Base-by-base conservation (phyloP, 92 coral and sea anemone species). In the Pocillopora grandis region DNA sequence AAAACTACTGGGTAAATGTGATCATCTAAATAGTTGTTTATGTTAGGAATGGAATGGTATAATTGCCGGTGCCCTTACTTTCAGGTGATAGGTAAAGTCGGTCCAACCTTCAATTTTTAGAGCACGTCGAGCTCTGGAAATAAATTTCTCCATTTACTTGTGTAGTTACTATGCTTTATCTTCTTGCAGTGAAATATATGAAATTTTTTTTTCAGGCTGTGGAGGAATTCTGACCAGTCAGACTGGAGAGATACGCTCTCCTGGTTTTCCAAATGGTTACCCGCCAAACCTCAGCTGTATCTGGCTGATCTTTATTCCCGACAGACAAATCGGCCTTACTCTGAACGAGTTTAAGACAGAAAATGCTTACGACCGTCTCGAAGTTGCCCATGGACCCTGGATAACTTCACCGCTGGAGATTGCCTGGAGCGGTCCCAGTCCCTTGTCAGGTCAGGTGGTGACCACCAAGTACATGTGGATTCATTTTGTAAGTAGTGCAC, bases 381-480 rank as follows among this genome's bases (percentile, higher is more conserved):
- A 87, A 49, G 89, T 92, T 37, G 88, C 95, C n/a, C 95, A 89
- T 33, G 98, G 98, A 2, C 99, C 99, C 33, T 90, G 92, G 92
- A 92, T 90, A 63, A 92, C 95, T 62, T 83, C 93, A 80, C 90
- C 93, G 27, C 89, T 88, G 33, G 93, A 90, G 79, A 88, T 94
- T 35, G 91, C 94, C 72, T 94, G 93, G 91, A 92, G 98, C 56
- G 99, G 99, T 61, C 89, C 95, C 78, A 85, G 93, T 73, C 93
- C 93, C 70, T 89, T 92, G 18, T 79, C 86, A 62, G 98, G 97
- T 62, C 84, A 85, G 68, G 89, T 96, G 81, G 88, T 85, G 6
- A 83, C 97, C 16, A 78, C 72, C 76, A 73, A 91, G 69, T 96
- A 92, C 89, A 96, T 96, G 99, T 96, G 98, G 93, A 63, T 96